Percentiles rank a stretch among this genome's conserved stretches.
These are phyloP conservation scores for Myotis pilosus DNA, from an alignment of 2,797 vertebrate genomes.

Conservation along the genomic window DNA sequence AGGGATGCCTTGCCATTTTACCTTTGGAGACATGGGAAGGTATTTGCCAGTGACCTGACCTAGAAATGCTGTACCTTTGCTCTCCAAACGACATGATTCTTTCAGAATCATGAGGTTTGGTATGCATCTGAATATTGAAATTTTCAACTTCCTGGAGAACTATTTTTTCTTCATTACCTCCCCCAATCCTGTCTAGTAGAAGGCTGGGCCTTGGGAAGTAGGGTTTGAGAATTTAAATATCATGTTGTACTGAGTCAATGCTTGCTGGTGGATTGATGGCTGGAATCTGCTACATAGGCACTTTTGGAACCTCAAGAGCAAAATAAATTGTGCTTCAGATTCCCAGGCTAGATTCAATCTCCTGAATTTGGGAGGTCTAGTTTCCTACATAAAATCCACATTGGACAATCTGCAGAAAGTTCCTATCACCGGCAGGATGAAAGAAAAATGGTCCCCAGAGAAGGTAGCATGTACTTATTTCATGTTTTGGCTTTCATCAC, in stretches of 20 bases:
- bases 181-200: not conserved
- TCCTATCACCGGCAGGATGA: not conserved
- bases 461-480: conserved; percentile 42
- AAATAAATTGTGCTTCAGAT: conserved; percentile 17
- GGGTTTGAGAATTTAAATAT: conserved; percentile 25
- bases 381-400: conserved; percentile 14
- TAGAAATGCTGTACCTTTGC: not conserved
- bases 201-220: not conserved
- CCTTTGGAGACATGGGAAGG: not conserved
- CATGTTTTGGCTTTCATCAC: conserved; percentile 50
- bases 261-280: not conserved
- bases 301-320: not conserved
- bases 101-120: conserved; percentile 12
- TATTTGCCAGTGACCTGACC: not conserved
- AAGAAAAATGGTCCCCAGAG: not conserved
- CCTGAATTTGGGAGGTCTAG: not conserved
- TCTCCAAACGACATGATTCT: not conserved
- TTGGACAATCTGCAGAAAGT: conserved; percentile 16
- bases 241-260: not conserved
- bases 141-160: not conserved
- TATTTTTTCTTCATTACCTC: not conserved
- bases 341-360: conserved; percentile 7
- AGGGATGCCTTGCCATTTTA: not conserved
- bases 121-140: not conserved
- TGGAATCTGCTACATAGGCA: conserved; percentile 40